Base-by-base conservation (phyloP, 2,888 invertebrate species). In the Xylota sylvarum region DNA sequence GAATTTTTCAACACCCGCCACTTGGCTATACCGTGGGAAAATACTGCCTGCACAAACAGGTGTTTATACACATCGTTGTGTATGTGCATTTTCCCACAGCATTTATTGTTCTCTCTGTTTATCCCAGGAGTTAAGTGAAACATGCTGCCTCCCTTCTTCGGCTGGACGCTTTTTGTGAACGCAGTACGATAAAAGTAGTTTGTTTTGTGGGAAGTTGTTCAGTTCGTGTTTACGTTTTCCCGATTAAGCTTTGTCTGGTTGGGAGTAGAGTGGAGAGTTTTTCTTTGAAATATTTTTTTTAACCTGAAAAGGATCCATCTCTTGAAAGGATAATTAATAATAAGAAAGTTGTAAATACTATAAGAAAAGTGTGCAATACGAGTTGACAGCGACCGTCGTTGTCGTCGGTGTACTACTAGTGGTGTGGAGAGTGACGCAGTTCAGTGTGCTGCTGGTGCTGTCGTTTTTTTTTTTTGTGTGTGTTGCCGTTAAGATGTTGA, bases 151-250 rank as follows among this genome's bases (percentile, higher is more conserved):
- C 72, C 4, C 23, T 77, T 55, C 50, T 12, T 27, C 77, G 72
- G 76, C 30, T 81, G 72, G 83, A 72, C 60, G 88, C 88, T 87
- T 88, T 85, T 78, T 69, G 52, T 52, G 82, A 77, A 86, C 58
- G 55, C 77, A 70, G 23, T 77, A 67, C 79, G 88, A 89, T 89
- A 89, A 89, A 89, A 90, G 90, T 89, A 87, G 89, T 89, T 89
- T 89, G 88, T 88, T 88, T 88, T 87, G 85, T 88, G 88, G 83
- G 77, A 88, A 88, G 82, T 74, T 84, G 88, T 85, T 89, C 90
- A 90, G 90, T 90, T 89, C 89, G 89, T 90, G 89, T 89, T 90
- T 89, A 88, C 88, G 88, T 89, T 90, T 90, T 89, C 88, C 83
- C 88, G 77, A 74, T 85, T 74, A n/a, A 85, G 52, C 80, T 81